Conservation (phyloP, 2,113 vertebrate species). For the Scalopus aquaticus region DNA sequence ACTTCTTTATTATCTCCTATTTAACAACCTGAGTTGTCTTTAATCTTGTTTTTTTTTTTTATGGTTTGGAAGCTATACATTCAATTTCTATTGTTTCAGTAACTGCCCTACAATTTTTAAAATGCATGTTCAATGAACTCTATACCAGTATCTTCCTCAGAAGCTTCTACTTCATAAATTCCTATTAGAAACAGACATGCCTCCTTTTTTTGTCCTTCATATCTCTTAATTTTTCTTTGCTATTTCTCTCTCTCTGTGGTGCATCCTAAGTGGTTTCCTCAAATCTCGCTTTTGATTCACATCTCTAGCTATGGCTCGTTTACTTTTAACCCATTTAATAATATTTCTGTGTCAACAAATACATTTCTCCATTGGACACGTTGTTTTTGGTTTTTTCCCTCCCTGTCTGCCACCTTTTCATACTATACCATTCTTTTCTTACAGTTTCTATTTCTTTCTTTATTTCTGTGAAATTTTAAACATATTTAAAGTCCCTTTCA, state of each 20-base stretch:
- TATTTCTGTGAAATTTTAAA: constrained; percentile 21
- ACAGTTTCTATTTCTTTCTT: background rate
- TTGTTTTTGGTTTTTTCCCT: background rate
- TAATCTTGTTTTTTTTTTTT: background rate
- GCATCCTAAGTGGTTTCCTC: background rate
- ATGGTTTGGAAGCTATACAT: background rate
- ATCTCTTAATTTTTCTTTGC: background rate
- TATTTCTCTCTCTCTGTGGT: constrained; percentile 17
- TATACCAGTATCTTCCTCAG: background rate
- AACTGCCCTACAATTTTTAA: background rate
- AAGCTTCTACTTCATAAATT: background rate
- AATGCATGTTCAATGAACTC: background rate
- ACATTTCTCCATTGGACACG: background rate
- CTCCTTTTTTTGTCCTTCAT: background rate
- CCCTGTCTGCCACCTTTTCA: background rate
- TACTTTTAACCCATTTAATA: background rate
- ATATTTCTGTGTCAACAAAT: constrained; percentile 7
- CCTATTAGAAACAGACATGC: background rate
- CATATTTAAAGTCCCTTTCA: constrained; percentile 23
- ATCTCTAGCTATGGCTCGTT: background rate
- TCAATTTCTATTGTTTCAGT: constrained; percentile 26
- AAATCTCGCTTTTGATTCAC: background rate
- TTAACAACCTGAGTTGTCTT: background rate
- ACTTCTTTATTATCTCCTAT: background rate
- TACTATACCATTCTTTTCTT: background rate